phyloP scores from a whole-genome alignment of 1,140 invertebrate species.

The Drosophila lini region DNA sequence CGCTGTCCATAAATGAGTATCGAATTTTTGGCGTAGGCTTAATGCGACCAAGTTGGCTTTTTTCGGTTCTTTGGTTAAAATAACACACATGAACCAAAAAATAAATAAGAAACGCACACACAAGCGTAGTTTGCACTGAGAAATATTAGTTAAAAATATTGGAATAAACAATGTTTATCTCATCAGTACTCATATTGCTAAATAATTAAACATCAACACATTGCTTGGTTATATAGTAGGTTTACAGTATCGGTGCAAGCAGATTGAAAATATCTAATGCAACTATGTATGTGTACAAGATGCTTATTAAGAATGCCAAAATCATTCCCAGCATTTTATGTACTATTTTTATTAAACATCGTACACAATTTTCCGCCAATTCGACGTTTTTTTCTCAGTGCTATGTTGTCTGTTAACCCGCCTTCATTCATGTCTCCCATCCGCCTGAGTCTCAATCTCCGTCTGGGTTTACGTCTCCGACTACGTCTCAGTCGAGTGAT shows the following conservation, averaged over 20 bases:
- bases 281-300: neutral
- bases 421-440: slow-evolving; percentile 29
- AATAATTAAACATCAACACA: neutral
- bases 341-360: too few relatives aligned
- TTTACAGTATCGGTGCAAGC: too few relatives aligned
- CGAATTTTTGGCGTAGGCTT: slow-evolving; percentile 58
- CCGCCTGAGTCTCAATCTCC: slow-evolving; percentile 33
- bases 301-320: neutral
- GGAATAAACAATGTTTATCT: too few relatives aligned
- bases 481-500: slow-evolving; percentile 60
- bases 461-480: slow-evolving; percentile 29
- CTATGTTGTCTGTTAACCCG: slow-evolving; percentile 8
- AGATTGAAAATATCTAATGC: neutral
- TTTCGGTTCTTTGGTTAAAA: slow-evolving; percentile 38
- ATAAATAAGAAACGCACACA: neutral
- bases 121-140: neutral
- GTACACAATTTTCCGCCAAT: neutral
- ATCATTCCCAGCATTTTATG: neutral
- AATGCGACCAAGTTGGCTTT: slow-evolving; percentile 45
- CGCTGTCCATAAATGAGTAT: slow-evolving; percentile 40
- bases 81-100: slow-evolving; percentile 2
- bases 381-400: slow-evolving; percentile 1
- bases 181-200: neutral
- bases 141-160: neutral
- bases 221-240: neutral